Base-by-base conservation (phyloP, 1,140 invertebrate genomes). In the Wiebesia pumilae region DNA sequence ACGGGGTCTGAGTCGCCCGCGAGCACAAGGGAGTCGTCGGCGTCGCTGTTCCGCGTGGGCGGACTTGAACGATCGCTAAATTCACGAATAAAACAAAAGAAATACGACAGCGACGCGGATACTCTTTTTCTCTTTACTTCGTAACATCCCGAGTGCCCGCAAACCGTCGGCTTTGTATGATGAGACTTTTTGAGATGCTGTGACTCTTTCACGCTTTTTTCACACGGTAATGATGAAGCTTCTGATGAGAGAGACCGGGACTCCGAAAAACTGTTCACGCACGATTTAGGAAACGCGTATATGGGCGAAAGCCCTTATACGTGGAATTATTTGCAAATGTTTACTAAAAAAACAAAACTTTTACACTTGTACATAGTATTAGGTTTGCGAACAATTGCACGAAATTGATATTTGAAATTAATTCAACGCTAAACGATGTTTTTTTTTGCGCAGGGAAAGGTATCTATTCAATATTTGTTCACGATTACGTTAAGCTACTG, bases 41-140 rank as follows among this genome's bases (percentile, higher is more conserved):
- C 89, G 89, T 90, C 83, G 87, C 78, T 81, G 84, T 90, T 90
- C 88, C 87, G 91, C 90, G 92, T 93, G 91, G 92, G 91, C 91
- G 92, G 93, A 91, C 91, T 92, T 90, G 88, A 90, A 89, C 90
- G 91, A 91, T 92, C 91, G 90, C 91, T 93, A 86, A 88, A 86
- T 91, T 90, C 89, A 79, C 71, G 16, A 33, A 24, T 30, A 33
- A 16, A 73, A 73, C 19, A 21, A 16, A 33, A 38, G 4, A 21
- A 40, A 40, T 7, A 40, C 30, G 14, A 73, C 40, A 33, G 21
- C 6, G 35, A 6, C 71, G 0, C 38, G 9, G 6, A 43, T 30
- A 2, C 62, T 67, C 62, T 30, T 14, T 14, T 30, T 67, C n/a
- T 30, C 62, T 67, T 14, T 30, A 1, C 7, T 14, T 35, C 30